Evolutionary conservation across 2,797 vertebrate species (phyloP).

Genomic region (Acanthurus tractus): DNA sequence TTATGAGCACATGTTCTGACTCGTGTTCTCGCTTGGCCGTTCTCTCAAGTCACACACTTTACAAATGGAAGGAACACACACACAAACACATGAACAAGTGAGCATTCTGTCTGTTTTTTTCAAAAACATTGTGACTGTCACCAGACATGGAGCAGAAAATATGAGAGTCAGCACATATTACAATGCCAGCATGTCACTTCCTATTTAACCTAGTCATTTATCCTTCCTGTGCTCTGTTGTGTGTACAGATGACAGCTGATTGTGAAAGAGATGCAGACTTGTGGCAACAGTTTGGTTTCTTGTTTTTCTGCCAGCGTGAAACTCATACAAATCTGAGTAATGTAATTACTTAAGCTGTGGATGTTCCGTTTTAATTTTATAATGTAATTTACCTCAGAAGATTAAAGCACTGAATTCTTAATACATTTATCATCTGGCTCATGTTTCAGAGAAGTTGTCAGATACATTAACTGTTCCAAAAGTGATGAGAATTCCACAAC

Average conservation of each 20-base stretch:
- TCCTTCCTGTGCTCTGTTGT: constrained; percentile 1
- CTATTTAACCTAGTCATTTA: constrained; percentile 4
- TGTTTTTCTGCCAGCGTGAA: background rate
- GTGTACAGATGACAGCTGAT: background rate
- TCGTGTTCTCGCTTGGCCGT: constrained; percentile 15
- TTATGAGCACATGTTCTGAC: background rate
- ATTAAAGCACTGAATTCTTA: background rate
- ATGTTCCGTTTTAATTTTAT: background rate
- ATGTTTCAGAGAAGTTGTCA: no score
- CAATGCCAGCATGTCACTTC: constrained; percentile 27
- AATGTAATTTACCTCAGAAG: background rate
- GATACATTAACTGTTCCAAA: no score
- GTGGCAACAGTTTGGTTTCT: background rate
- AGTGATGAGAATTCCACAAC: no score
- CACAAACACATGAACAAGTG: background rate
- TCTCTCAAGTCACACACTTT: constrained; percentile 21
- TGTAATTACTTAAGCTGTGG: background rate
- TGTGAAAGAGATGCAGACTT: background rate
- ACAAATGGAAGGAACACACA: constrained; percentile 38
- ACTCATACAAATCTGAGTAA: background rate
- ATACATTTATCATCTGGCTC: background rate
- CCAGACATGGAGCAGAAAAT: constrained; percentile 16
- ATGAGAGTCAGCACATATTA: constrained; percentile 28
- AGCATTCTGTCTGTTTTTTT: constrained; percentile 24
- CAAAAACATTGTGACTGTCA: background rate